Base-by-base conservation (phyloP, 2,888 invertebrate genomes). In the Cheilosia variabilis region DNA sequence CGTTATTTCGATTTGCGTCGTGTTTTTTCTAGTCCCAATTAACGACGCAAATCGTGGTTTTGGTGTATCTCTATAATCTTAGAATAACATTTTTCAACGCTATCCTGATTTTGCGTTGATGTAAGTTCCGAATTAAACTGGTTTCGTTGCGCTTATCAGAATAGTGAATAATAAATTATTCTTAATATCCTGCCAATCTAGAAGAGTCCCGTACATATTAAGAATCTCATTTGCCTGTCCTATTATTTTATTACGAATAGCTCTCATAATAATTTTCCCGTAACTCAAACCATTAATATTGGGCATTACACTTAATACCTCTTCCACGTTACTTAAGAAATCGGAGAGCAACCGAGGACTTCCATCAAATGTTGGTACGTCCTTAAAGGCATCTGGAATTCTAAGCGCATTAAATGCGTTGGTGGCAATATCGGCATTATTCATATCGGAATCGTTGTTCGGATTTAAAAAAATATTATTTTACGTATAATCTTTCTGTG, bases 231-330 rank as follows among this genome's bases (percentile, higher is more conserved):
- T 88, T 7, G 86, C 87, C 34, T 69, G 53, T 0, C 87, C 78
- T 27, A 75, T 62, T 22, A 88, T 87, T 69, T 87, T 87, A 68
- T 88, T 87, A 9, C 82, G 62, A 53, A 87, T 82, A 15, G 80
- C 63, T 34, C 86, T 41, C 5, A 88, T 22, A 22, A 88, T 52
- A 13, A 88, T 47, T 66, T 69, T 52, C 10, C 53, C 62, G 37
- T 86, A 73, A 17, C 4, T 34, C 24, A 2, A 5, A 69, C 66
- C 55, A 78, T 63, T 9, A 75, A 27, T 9, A 34, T 43, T 31
- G 15, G 41, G 34, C 2, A 87, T 17, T 10, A 60, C 50, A 15
- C 50, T 45, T 37, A 87, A 41, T 37, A 87, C 71, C 79, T 86
- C 86, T 41, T 88, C 75, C 4, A 87, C 79, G 41, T 86, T 88